These are phyloP conservation scores for Sisor rabdophorus DNA, from an alignment of 2,113 vertebrate genomes.

Conservation along the genomic window DNA sequence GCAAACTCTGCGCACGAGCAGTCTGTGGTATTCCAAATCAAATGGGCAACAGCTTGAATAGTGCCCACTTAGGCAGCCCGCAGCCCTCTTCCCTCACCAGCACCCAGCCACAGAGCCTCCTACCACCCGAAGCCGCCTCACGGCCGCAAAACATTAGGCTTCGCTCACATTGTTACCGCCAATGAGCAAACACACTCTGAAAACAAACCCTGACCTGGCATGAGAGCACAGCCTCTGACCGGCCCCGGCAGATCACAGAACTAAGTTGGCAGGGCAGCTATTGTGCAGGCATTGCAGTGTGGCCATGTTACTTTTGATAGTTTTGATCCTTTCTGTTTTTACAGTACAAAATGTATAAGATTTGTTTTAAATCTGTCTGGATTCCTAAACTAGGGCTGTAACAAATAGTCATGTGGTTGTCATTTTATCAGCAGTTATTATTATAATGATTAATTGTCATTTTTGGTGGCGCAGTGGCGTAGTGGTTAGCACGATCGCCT, in stretches of 20 bases:
- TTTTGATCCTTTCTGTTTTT: not conserved
- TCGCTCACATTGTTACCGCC: conserved; percentile 43
- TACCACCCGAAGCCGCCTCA: conserved; percentile 38
- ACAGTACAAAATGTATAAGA: too few species aligned
- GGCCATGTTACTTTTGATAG: not conserved
- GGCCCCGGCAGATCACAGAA: conserved; percentile 6
- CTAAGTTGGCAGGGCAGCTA: not conserved
- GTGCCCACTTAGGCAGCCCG: conserved; percentile 77
- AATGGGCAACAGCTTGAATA: conserved; percentile 81
- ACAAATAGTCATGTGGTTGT: too few species aligned
- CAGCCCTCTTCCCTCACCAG: conserved; percentile 61
- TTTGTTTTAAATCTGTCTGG: too few species aligned
- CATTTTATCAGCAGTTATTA: too few species aligned
- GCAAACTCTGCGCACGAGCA: conserved; percentile 72
- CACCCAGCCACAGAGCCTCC: conserved; percentile 57
- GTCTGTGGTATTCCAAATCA: conserved; percentile 73
- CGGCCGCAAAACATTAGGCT: conserved; percentile 43
- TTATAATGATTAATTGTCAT: too few species aligned
- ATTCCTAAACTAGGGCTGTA: too few species aligned
- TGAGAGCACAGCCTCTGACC: conserved; percentile 17
- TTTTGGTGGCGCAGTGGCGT: too few species aligned
- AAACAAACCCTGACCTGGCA: conserved; percentile 37
- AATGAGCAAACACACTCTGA: conserved; percentile 50
- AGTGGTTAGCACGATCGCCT: too few species aligned
- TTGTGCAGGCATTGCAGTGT: not conserved